These are phyloP conservation scores for Aplidium turbinatum DNA, from an alignment of 23 tunicate species.

Conservation along the genomic window DNA sequence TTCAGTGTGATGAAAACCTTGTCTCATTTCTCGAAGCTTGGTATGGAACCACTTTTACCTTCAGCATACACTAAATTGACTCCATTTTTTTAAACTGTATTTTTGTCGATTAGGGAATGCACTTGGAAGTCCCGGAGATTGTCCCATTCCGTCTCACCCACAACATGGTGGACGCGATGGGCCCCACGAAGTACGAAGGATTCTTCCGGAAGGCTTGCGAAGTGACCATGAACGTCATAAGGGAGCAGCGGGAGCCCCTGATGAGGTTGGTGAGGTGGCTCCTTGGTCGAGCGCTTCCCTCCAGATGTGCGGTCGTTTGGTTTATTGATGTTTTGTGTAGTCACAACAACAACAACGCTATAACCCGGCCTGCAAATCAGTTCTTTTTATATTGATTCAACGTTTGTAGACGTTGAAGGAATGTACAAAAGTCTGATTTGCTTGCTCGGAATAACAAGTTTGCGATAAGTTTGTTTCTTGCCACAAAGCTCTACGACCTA, in stretches of 20 bases:
- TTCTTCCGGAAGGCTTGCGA: slow-evolving; percentile 92
- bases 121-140: slow-evolving; percentile 90
- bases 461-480: too few relatives aligned
- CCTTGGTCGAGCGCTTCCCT: neutral
- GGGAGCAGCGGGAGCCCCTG: slow-evolving; percentile 91
- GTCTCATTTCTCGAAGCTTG: too few relatives aligned
- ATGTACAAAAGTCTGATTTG: too few relatives aligned
- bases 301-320: too few relatives aligned
- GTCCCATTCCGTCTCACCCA: slow-evolving; percentile 93
- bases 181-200: slow-evolving; percentile 87
- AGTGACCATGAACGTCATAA: slow-evolving; percentile 79
- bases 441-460: too few relatives aligned
- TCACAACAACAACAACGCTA: neutral
- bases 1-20: too few relatives aligned
- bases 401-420: neutral
- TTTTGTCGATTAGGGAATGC: slow-evolving; percentile 74
- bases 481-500: too few relatives aligned
- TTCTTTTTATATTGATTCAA: too few relatives aligned
- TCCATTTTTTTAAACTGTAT: too few relatives aligned
- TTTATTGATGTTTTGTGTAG: too few relatives aligned
- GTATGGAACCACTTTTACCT: too few relatives aligned
- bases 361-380: neutral
- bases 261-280: slow-evolving; percentile 88
- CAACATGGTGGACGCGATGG: slow-evolving; percentile 97
- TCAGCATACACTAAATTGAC: too few relatives aligned